phyloP scores from a whole-genome alignment of 2,888 invertebrate genomes.

The Gnatocerus cornutus region DNA sequence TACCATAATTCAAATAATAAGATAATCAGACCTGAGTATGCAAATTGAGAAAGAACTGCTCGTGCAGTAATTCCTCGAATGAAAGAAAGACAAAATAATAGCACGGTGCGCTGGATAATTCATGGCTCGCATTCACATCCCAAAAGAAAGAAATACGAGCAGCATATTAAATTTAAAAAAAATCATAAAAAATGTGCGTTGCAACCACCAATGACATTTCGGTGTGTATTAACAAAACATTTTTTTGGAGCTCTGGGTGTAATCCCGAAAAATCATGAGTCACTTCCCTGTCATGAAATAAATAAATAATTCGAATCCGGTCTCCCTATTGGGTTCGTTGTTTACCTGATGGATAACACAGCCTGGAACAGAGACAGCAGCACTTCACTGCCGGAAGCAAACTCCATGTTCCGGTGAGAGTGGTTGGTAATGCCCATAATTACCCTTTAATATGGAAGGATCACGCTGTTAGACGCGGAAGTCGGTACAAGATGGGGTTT shows the following conservation, averaged over 20 bases:
- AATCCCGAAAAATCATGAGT: constrained; percentile 33
- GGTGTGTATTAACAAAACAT: no score
- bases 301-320: constrained; percentile 33
- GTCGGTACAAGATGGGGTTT: constrained; percentile 56
- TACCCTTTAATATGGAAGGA: constrained; percentile 64
- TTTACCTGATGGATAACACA: constrained; percentile 39
- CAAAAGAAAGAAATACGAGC: constrained; percentile 10
- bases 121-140: constrained; percentile 20
- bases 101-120: constrained; percentile 14
- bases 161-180: constrained; percentile 25
- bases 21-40: constrained; percentile 4
- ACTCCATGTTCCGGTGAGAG: constrained; percentile 61
- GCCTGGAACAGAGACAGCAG: constrained; percentile 19
- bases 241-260: no score
- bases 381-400: constrained; percentile 57
- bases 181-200: no score
- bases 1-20: no score
- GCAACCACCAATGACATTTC: constrained; percentile 14
- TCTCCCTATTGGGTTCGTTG: constrained; percentile 27
- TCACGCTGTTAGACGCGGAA: constrained; percentile 58
- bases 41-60: constrained; percentile 3
- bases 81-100: constrained; percentile 17
- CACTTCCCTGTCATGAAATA: constrained; percentile 25
- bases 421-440: constrained; percentile 63
- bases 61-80: constrained; percentile 2